Evolutionary conservation across 1,140 invertebrate species (phyloP).

Genomic region (Cotesia vestalis): DNA sequence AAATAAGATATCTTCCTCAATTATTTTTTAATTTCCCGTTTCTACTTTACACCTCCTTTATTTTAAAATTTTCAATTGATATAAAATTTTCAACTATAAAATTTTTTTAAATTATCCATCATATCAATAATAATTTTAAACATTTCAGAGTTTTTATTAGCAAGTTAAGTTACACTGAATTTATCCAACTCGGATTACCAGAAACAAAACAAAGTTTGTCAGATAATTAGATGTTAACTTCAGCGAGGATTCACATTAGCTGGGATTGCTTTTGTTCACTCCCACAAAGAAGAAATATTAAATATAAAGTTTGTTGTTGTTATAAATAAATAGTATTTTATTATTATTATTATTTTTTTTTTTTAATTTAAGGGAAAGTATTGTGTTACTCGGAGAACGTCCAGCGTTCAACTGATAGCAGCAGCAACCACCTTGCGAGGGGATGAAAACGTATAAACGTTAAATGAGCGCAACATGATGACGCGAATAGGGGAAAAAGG

Average conservation of each 20-base stretch:
- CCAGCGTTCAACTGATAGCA: conserved; percentile 36
- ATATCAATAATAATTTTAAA: neutral
- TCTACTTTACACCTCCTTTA: neutral
- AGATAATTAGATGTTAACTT: conserved; percentile 12
- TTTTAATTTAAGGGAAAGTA: neutral
- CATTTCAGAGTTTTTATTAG: neutral
- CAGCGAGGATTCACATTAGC: neutral
- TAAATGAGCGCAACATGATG: conserved; percentile 8
- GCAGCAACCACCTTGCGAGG: conserved; percentile 22
- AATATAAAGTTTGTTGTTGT: too few relatives aligned
- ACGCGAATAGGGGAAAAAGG: neutral
- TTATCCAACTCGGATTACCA: neutral
- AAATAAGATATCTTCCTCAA: neutral
- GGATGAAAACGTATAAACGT: conserved; percentile 23
- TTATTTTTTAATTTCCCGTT: conserved; percentile 8
- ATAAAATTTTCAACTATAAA: neutral
- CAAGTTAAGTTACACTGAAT: too few relatives aligned
- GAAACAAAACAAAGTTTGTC: conserved; percentile 5
- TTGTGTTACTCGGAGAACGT: conserved; percentile 32
- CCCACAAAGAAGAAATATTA: too few relatives aligned
- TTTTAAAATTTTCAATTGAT: neutral
- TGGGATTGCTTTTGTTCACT: neutral
- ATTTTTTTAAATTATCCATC: neutral
- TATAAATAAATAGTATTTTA: neutral
- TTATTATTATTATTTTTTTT: neutral